Percentiles rank a stretch among this genome's conserved stretches.
Conservation (phyloP, 1,140 invertebrate species). For the Choristoneura fumiferana region DNA sequence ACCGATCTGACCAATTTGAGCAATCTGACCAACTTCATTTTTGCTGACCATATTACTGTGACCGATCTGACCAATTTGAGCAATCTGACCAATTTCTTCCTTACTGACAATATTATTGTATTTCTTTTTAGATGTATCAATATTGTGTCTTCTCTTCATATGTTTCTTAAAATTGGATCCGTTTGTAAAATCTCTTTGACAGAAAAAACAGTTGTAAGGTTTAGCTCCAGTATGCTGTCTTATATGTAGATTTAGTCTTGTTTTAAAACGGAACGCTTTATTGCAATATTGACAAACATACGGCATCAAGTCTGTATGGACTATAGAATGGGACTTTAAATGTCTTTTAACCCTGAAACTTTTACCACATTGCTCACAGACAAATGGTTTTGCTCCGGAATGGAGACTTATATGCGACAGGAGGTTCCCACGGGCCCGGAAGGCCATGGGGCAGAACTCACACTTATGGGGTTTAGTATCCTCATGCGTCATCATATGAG, state of each 20-base stretch:
- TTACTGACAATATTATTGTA: conserved; percentile 33
- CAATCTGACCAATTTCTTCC: conserved; percentile 18
- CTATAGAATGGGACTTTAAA: conserved; percentile 72
- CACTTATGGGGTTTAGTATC: conserved; percentile 63
- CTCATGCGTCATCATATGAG: conserved; percentile 63
- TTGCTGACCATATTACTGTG: too few species aligned
- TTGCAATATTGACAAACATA: conserved; percentile 86
- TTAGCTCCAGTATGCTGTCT: conserved; percentile 83
- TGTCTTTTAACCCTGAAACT: conserved; percentile 82
- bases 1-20: too few species aligned
- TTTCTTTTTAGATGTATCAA: conserved; percentile 61
- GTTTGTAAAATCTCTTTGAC: conserved; percentile 86
- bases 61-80: too few species aligned
- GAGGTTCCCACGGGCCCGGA: conserved; percentile 58
- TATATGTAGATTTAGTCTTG: conserved; percentile 82
- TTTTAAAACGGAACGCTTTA: conserved; percentile 86
- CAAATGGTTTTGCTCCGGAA: conserved; percentile 86
- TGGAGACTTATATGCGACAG: conserved; percentile 82
- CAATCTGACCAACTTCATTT: too few species aligned
- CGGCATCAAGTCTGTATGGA: conserved; percentile 94
- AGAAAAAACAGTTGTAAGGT: conserved; percentile 81
- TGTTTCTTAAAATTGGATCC: conserved; percentile 89
- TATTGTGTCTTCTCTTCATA: conserved; percentile 85
- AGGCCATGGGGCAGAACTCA: conserved; percentile 58
- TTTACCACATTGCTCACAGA: conserved; percentile 87